Base-by-base conservation (phyloP, 2,113 vertebrate genomes). In the Xenopus borealis region DNA sequence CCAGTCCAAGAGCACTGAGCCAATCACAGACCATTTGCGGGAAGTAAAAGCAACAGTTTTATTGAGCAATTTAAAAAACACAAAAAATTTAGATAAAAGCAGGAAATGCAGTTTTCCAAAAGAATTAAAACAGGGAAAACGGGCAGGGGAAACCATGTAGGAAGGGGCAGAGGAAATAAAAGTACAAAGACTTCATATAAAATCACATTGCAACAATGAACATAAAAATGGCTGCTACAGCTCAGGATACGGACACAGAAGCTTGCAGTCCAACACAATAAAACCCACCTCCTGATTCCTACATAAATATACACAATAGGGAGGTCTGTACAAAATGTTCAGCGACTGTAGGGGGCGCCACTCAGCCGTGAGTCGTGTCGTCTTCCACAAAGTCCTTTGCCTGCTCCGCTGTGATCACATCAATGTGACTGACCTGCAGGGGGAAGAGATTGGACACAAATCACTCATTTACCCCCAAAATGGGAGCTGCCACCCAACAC, bases 381-480 rank as follows among this genome's bases (percentile, higher is more conserved):
- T 99, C 97, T 92, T 99, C 97, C 84, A 99, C 97, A 69, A 99
- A 99, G 87, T 99, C 97, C 92, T 99, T 99, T 76, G 97, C 97
- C 93, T 98, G 97, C 88, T 99, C 97, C 16, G 97, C 96, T 55
- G 97, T 97, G 86, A 99, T 99, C 87, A 99, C 97, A 65, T 99
- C 97, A 76, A 99, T 99, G 82, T 99, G 97, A 93, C 97, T 99
- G 85, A 99, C 97, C 97, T 99, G 82, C 69, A 85, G 6, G 86
- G 65, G 69, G 66, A 6, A 2, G 33, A 40, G 8, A 27, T 40
- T 2, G 33, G 33, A 9, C 33, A 40, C 5, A 6, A 40, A 40
- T 27, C 23, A 3, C 23, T 27, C 23, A 27, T 3, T 27, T 3
- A 27, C 23, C 23, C 23, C 23, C 23, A 27, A 27, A 27, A 27